Conservation (phyloP, 2,888 invertebrate genomes). For the Malachius bipustulatus region DNA sequence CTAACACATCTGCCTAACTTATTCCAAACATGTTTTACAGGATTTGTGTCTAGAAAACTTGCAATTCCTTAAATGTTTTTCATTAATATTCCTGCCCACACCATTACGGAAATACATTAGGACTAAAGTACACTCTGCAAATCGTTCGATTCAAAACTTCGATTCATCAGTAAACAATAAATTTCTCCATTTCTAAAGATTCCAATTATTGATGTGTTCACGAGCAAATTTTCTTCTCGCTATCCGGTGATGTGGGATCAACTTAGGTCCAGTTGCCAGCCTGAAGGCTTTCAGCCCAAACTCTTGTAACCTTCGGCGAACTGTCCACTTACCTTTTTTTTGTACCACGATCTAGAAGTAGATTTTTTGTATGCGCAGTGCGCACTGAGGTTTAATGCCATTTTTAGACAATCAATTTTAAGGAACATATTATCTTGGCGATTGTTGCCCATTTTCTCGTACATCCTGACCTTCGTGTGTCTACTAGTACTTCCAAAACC, state of each 20-base stretch:
- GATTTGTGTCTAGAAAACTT: too few species aligned
- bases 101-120: constrained; percentile 3
- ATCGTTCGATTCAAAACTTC: constrained; percentile 1
- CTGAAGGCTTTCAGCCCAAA: constrained; percentile 6
- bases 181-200: constrained; percentile 4
- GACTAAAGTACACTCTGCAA: constrained; percentile 1
- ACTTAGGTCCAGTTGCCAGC: not conserved
- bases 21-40: too few species aligned
- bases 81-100: constrained; percentile 4
- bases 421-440: too few species aligned
- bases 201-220: constrained; percentile 4
- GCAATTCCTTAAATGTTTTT: too few species aligned
- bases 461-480: too few species aligned
- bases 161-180: constrained; percentile 9
- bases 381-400: too few species aligned
- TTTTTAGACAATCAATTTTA: too few species aligned
- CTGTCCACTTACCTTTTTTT: constrained; percentile 8
- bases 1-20: too few species aligned
- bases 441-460: too few species aligned
- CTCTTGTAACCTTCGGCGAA: constrained; percentile 10
- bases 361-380: too few species aligned
- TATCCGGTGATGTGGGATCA: not conserved
- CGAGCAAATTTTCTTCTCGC: not conserved
- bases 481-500: too few species aligned
- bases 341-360: too few species aligned